These are phyloP conservation scores for Jaculus jaculus DNA, from an alignment of 2,113 vertebrate species.

Conservation along the genomic window DNA sequence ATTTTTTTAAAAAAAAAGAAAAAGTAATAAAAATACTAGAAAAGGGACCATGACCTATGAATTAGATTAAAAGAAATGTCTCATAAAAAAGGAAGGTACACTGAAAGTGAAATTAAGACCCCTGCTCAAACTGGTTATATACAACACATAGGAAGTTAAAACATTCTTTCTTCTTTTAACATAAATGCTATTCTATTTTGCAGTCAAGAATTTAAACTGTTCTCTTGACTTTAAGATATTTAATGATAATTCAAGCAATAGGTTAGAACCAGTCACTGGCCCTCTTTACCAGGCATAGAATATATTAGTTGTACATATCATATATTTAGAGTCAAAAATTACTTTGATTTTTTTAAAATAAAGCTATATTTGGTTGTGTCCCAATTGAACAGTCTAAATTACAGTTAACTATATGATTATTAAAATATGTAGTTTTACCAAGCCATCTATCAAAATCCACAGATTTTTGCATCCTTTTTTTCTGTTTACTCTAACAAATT, in stretches of 20 bases:
- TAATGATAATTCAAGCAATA: neutral
- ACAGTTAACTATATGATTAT: neutral
- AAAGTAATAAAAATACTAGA: neutral
- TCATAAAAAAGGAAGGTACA: neutral
- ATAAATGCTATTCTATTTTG: neutral
- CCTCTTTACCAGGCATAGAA: fast-evolving
- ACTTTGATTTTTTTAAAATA: neutral
- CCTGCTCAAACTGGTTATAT: slow-evolving; percentile 44
- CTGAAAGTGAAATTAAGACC: slow-evolving; percentile 19
- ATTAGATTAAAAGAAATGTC: slow-evolving; percentile 46
- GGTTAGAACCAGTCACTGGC: neutral
- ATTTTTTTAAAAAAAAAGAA: slow-evolving; percentile 30
- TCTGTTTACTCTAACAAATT: neutral
- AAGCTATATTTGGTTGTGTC: neutral
- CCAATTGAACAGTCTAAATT: neutral
- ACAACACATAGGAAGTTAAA: slow-evolving; percentile 33
- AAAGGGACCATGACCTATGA: neutral
- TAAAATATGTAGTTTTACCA: neutral
- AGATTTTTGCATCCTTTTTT: neutral
- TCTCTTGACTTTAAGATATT: neutral
- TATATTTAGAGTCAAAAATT: neutral
- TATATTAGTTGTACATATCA: neutral
- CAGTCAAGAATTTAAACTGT: neutral
- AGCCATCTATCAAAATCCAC: neutral
- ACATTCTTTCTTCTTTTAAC: neutral